Conservation (phyloP, 2,888 invertebrate species). For the Anodontia alba region DNA sequence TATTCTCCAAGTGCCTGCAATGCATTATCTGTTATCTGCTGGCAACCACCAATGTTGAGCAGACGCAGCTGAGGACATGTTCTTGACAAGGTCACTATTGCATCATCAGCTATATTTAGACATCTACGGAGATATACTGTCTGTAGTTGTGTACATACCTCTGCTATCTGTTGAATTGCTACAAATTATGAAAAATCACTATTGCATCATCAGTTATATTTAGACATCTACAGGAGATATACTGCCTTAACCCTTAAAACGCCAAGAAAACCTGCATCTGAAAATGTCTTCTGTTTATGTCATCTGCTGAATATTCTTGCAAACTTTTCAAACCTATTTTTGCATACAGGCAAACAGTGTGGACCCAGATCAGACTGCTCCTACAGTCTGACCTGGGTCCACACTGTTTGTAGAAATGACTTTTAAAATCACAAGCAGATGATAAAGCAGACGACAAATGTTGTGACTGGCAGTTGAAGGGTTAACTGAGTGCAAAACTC, state of each 20-base stretch:
- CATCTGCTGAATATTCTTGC: no score
- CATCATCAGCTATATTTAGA: slow-evolving; percentile 79
- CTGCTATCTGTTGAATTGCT: slow-evolving; percentile 74
- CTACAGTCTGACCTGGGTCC: no score
- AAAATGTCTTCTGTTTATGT: no score
- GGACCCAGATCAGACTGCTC: no score
- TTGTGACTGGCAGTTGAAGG: no score
- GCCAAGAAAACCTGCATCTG: no score
- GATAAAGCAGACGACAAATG: no score
- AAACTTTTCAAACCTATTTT: no score
- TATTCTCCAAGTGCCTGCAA: slow-evolving; percentile 75
- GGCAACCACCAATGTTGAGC: slow-evolving; percentile 82
- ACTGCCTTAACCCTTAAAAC: no score
- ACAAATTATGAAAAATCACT: slow-evolving; percentile 63
- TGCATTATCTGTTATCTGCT: slow-evolving; percentile 75
- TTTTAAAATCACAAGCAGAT: no score
- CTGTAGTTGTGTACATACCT: slow-evolving; percentile 77
- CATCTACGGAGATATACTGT: slow-evolving; percentile 80
- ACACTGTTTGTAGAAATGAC: no score
- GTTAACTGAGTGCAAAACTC: slow-evolving; percentile 74
- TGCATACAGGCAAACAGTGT: no score
- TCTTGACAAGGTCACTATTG: slow-evolving; percentile 73
- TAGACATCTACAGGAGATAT: slow-evolving; percentile 78
- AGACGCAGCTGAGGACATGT: slow-evolving; percentile 77
- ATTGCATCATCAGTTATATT: slow-evolving; percentile 81